Percentiles rank a stretch among this genome's conserved stretches.
Conservation (phyloP, 2,113 vertebrate species). For the Periophthalmus modestus region DNA sequence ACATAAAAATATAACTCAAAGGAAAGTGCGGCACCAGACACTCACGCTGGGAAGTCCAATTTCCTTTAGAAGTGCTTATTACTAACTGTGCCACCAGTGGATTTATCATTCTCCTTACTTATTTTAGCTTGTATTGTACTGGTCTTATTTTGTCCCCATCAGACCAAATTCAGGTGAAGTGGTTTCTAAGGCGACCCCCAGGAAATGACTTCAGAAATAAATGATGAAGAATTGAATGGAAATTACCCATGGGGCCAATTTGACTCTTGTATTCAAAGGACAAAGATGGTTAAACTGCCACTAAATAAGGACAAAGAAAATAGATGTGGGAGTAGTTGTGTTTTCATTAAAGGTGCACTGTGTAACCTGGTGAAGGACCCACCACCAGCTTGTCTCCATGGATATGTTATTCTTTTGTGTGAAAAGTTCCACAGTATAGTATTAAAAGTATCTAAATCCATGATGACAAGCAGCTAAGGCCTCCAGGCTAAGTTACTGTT, state of each 20-base stretch:
- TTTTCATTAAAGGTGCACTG: background rate
- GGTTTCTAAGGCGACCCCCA: background rate
- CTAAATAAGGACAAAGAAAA: background rate
- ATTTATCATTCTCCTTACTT: background rate
- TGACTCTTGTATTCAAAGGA: background rate
- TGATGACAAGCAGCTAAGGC: too few species aligned
- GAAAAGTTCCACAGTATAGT: too few species aligned
- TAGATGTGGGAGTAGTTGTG: background rate
- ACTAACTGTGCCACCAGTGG: background rate
- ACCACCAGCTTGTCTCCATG: too few species aligned
- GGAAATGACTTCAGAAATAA: background rate
- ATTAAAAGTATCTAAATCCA: too few species aligned
- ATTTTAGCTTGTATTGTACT: background rate
- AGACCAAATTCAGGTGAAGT: conserved; percentile 4
- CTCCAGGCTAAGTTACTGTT: too few species aligned
- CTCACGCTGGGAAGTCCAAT: too few species aligned
- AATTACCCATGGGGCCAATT: background rate
- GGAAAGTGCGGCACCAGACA: too few species aligned
- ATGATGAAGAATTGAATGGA: background rate
- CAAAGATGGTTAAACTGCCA: background rate
- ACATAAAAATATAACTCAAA: too few species aligned
- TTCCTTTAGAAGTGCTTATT: too few species aligned
- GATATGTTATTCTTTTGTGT: too few species aligned
- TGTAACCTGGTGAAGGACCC: too few species aligned
- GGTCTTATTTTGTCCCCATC: background rate